Evolutionary conservation across 2,113 vertebrate species (phyloP).

Genomic region (Pachypanchax playfairii): DNA sequence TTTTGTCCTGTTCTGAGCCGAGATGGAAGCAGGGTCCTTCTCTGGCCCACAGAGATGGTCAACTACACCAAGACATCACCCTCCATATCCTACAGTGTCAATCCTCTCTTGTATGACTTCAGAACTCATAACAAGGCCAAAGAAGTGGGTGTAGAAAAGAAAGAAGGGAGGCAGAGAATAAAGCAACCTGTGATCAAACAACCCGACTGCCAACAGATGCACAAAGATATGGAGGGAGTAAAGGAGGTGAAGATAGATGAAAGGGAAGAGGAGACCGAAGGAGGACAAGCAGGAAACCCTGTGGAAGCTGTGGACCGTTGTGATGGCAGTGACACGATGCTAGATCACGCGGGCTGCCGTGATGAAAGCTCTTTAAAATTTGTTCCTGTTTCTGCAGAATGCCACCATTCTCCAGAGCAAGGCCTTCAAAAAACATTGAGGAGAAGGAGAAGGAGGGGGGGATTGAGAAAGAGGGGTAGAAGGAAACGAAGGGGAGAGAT

Average conservation of each 20-base stretch:
- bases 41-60: slow-evolving; percentile 75
- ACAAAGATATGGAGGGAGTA: slow-evolving; percentile 43
- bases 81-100: slow-evolving; percentile 70
- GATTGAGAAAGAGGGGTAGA: slow-evolving; percentile 52
- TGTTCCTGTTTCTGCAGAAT: slow-evolving; percentile 40
- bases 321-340: slow-evolving; percentile 15
- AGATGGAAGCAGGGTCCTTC: slow-evolving; percentile 61
- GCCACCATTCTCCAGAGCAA: slow-evolving; percentile 1
- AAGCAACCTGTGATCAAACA: slow-evolving; percentile 66
- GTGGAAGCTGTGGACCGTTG: slow-evolving; percentile 45
- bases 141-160: slow-evolving; percentile 34
- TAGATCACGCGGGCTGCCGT: slow-evolving; percentile 26
- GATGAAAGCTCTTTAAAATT: slow-evolving; percentile 60
- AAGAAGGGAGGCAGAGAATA: slow-evolving; percentile 42
- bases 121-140: slow-evolving; percentile 59
- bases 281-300: slow-evolving; percentile 63
- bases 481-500: slow-evolving; percentile 45
- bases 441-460: slow-evolving; percentile 53
- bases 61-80: slow-evolving; percentile 62
- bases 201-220: slow-evolving; percentile 50
- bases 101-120: slow-evolving; percentile 75
- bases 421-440: slow-evolving; percentile 33
- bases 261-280: slow-evolving; percentile 56
- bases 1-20: slow-evolving; percentile 65
- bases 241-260: slow-evolving; percentile 56